phyloP scores from a whole-genome alignment of 2,888 invertebrate genomes.

The Drosophila incognita region DNA sequence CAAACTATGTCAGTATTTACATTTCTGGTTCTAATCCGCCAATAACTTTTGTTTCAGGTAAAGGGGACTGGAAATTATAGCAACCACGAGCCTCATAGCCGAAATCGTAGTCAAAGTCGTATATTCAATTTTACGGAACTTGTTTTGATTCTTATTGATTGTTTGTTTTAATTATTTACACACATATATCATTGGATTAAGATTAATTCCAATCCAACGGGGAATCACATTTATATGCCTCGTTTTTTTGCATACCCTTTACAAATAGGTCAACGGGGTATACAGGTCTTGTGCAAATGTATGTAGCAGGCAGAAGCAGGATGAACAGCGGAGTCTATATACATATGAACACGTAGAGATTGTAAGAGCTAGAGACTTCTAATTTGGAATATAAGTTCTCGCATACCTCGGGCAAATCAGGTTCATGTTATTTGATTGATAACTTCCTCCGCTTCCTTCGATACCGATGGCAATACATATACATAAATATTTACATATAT shows the following conservation, averaged over 20 bases:
- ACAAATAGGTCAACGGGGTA: no score
- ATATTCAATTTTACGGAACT: constrained; percentile 21
- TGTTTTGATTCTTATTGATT: neutral
- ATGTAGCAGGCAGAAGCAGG: no score
- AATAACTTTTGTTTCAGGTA: constrained; percentile 26
- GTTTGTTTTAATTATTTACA: neutral
- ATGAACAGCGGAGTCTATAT: no score
- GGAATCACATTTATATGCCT: neutral
- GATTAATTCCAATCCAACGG: neutral
- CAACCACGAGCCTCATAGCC: neutral
- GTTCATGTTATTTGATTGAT: no score
- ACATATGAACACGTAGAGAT: no score
- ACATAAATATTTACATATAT: no score
- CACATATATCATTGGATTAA: neutral
- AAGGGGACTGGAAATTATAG: constrained; percentile 49
- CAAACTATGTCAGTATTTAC: constrained; percentile 3
- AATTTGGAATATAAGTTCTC: no score
- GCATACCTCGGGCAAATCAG: no score
- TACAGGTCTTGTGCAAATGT: no score
- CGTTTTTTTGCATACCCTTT: neutral
- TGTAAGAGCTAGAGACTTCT: no score
- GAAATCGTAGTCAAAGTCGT: neutral
- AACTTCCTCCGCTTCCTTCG: neutral
- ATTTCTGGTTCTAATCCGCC: constrained; percentile 30
- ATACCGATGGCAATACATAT: neutral